A percentile compares a stretch with the other conserved stretches of the same genome.
phyloP scores from a whole-genome alignment of 2,888 invertebrate species.

The Tetramorium bicarinatum region DNA sequence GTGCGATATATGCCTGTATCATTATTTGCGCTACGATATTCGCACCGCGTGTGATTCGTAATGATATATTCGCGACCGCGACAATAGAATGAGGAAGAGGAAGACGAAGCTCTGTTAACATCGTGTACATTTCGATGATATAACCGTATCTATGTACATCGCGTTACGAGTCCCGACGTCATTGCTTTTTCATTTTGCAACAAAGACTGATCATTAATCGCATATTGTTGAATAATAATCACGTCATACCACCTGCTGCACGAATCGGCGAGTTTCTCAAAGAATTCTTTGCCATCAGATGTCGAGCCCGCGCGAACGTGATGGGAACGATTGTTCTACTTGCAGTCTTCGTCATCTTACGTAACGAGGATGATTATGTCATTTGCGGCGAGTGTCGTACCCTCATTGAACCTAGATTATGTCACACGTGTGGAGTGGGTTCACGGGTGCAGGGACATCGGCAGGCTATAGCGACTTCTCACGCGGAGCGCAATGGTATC shows the following conservation, averaged over 20 bases:
- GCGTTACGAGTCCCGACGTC: background rate
- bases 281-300: background rate
- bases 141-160: conserved; percentile 1
- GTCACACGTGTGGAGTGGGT: conserved; percentile 16
- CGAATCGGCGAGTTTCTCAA: background rate
- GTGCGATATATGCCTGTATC: background rate
- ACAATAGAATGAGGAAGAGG: conserved; percentile 44
- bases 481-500: conserved; percentile 31
- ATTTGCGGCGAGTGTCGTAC: background rate
- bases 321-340: background rate
- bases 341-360: conserved; percentile 21
- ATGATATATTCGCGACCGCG: conserved; percentile 6
- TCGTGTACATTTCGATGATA: conserved; percentile 23
- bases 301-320: background rate
- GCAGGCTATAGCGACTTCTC: background rate
- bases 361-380: conserved; percentile 32
- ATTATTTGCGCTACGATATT: conserved; percentile 33
- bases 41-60: conserved; percentile 5
- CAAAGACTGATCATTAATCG: background rate
- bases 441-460: conserved; percentile 13
- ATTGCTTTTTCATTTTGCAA: background rate
- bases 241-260: background rate
- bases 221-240: background rate
- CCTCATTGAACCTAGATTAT: conserved; percentile 31
- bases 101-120: conserved; percentile 23